These are phyloP conservation scores for Trichogramma pretiosum DNA, from an alignment of 1,140 invertebrate genomes.

Conservation along the genomic window DNA sequence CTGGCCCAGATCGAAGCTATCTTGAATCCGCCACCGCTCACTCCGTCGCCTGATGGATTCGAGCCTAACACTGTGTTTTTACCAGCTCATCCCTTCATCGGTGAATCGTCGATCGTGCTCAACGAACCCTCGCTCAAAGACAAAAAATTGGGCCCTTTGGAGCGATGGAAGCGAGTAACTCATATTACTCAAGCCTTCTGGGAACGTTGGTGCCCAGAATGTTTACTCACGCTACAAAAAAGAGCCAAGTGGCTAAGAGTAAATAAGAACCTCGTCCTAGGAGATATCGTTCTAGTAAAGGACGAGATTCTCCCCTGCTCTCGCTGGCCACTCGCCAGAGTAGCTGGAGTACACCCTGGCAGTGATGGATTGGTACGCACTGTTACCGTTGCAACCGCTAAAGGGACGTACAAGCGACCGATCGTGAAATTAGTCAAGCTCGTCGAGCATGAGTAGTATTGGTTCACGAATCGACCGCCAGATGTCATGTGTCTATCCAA, in stretches of 20 bases:
- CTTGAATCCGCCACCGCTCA: background rate
- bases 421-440: background rate
- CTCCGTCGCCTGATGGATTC: background rate
- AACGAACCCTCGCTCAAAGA: background rate
- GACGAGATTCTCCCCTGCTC: background rate
- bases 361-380: background rate
- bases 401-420: background rate
- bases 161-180: background rate
- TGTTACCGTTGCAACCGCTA: background rate
- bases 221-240: background rate
- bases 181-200: constrained; percentile 1
- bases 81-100: background rate
- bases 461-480: too few species aligned
- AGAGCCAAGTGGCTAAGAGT: background rate
- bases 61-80: background rate
- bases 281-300: constrained; percentile 1
- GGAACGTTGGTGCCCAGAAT: background rate
- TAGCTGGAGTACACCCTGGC: background rate
- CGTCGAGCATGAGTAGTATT: too few species aligned
- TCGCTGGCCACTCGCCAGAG: background rate
- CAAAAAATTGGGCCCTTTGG: background rate
- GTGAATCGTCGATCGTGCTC: background rate
- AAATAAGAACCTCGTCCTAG: background rate
- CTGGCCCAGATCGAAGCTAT: background rate
- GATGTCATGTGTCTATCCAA: too few species aligned